Evolutionary conservation across 2,888 invertebrate species (phyloP), one percentile per base, ranked within the genome.

Genomic region (Neocrepidodera transversa): DNA sequence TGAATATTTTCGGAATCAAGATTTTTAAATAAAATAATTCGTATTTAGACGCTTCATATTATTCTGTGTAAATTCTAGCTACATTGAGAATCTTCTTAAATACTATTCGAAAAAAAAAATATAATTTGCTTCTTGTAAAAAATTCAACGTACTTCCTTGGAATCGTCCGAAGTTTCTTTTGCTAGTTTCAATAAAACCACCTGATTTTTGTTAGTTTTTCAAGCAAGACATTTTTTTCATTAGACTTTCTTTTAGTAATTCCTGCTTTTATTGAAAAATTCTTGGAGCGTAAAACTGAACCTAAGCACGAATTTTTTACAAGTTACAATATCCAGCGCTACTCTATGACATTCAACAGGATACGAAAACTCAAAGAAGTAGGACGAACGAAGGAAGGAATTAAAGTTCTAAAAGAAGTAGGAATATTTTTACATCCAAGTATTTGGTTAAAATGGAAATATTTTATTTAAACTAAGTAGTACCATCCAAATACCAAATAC

Each of bases 221-320:
- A 64, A 64, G 66, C 65, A 64, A 71, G 71, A 73, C 71, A 73
- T 69, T 76, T 74, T n/a, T 75, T 74, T 74, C 74, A 76, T 76
- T 76, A 74, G 71, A 69, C 68, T 68, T 67, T 64, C 70, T 67
- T 68, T 61, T 47, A 66, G 63, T 66, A 64, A 67, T 64, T 65
- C 60, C 64, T 63, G 59, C 66, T 55, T 72, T 71, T 74, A 73
- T 73, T 74, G 73, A 69, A 70, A 72, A 73, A 72, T 72, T 70
- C 66, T 71, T 71, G 71, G 66, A 71, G 72, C 72, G 73, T 68
- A 69, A 74, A 73, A 74, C 71, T 64, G 65, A 69, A 68, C 68
- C 49, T 68, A 66, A 68, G 64, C 64, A 66, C 66, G 66, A 67
- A 70, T 73, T 71, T 72, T 71, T 74, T 71, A 69, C 71, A 65